Base-by-base conservation (phyloP, 2,797 vertebrate species). In the Periparus ater region DNA sequence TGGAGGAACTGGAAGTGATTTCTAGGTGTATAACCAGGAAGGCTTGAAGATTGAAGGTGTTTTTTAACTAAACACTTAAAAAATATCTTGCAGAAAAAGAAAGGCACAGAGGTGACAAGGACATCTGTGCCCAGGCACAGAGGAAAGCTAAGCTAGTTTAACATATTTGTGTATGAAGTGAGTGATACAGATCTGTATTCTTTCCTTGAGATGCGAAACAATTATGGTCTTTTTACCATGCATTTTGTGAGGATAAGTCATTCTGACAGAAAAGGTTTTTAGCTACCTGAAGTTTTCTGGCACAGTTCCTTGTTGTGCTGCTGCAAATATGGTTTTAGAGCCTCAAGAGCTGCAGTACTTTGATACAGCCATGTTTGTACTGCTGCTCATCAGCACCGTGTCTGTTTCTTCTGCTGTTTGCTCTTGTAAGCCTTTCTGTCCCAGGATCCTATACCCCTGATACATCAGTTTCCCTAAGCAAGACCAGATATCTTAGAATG, bases 1-100 rank as follows among this genome's bases (percentile, higher is more conserved):
- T 34, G 76, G 66, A 86, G 44, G 45, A 84, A 30, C 20, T 71
- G 50, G 53, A 92, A 94, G 34, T 8, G 47, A 74, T 85, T 93
- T 82, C 68, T 48, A 55, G 22, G 36, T 13, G 11, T 7, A 5
- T n/a, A 53, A 65, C 23, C 63, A 29, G 42, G 26, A 91, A 75
- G 15, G 10, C 16, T 76, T 93, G 30, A 50, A 76, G 29, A n/a
- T 4, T 60, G 42, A 83, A 80, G 34, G 62, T 2, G 2, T 26
- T 87, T 26, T 87, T 89, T 67, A 87, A 51, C 25, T 19, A 23
- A 72, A 58, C 6, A 26, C 3, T 38, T 44, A 32, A 54, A 48
- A 14, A 3, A 67, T 44, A 81, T 82, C 7, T 54, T 26, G 11
- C 4, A 36, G 53, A 48, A 76, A 54, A 78, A 17, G 13, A 13